These are phyloP conservation scores for Pluvialis apricaria DNA, from an alignment of 2,113 vertebrate genomes.

Conservation along the genomic window DNA sequence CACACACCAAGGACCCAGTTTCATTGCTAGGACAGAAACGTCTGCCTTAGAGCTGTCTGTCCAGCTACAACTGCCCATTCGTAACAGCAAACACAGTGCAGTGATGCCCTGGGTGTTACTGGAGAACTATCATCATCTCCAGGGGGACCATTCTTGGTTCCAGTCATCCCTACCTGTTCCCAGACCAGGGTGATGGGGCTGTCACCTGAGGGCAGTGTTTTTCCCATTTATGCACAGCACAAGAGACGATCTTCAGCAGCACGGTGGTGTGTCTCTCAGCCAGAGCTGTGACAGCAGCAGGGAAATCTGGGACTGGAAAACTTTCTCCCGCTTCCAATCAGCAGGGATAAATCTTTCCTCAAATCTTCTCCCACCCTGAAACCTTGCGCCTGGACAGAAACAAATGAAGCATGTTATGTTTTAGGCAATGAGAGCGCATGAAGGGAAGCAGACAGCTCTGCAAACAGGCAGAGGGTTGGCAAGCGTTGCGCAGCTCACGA, in stretches of 20 bases:
- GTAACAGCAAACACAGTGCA: neutral
- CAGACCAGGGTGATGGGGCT: neutral
- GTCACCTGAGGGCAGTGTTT: fast-evolving
- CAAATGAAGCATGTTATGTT: fast-evolving
- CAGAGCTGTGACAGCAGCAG: fast-evolving
- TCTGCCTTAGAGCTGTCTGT: neutral
- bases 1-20: neutral
- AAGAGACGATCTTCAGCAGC: neutral
- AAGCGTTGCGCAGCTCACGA: neutral
- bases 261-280: neutral
- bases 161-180: neutral
- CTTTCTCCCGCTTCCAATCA: neutral
- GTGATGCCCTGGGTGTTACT: neutral
- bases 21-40: neutral
- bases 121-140: neutral
- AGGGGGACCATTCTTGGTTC: neutral
- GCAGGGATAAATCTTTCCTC: neutral
- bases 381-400: neutral
- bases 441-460: neutral
- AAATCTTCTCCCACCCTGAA: neutral
- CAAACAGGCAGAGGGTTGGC: neutral
- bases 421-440: fast-evolving
- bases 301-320: neutral
- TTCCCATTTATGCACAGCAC: neutral
- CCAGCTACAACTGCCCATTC: neutral